Conservation (phyloP, 64 coral and sea anemone genomes). For the Porites australiensis region DNA sequence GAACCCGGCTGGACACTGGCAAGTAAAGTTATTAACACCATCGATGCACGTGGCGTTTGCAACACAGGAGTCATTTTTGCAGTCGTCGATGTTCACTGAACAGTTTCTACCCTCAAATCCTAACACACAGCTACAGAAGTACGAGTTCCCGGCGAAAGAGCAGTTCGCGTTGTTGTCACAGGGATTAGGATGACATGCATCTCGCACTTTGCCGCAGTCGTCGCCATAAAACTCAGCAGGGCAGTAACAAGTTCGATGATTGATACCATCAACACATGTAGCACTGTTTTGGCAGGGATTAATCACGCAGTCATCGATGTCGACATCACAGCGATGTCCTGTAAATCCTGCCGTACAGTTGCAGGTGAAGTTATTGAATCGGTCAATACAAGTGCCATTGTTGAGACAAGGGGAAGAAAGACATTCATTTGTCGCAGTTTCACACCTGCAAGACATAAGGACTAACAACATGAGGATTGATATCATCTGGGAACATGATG, state of each 20-base stretch:
- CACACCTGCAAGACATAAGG: neutral
- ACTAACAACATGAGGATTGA: neutral
- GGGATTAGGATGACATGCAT: slow-evolving; percentile 8
- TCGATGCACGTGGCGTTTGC: slow-evolving; percentile 82
- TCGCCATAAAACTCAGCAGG: slow-evolving; percentile 17
- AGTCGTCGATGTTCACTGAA: slow-evolving; percentile 51
- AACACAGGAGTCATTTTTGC: slow-evolving; percentile 63
- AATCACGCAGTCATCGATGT: neutral
- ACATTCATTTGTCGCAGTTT: slow-evolving; percentile 26
- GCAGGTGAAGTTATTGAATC: slow-evolving; percentile 20
- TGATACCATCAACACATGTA: slow-evolving; percentile 25
- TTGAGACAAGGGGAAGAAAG: neutral
- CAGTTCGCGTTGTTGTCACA: neutral
- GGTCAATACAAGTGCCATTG: slow-evolving; percentile 9
- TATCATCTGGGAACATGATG: neutral
- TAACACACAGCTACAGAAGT: neutral
- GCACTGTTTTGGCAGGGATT: slow-evolving; percentile 7
- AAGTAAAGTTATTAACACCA: slow-evolving; percentile 80
- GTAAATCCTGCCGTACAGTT: neutral
- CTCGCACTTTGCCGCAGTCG: neutral
- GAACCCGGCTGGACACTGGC: slow-evolving; percentile 79
- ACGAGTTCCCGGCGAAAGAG: neutral
- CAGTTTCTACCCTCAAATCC: slow-evolving; percentile 33
- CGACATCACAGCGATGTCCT: slow-evolving; percentile 3
- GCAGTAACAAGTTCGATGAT: neutral